These are phyloP conservation scores for Zoanthus solanderi DNA, from an alignment of 92 coral and sea anemone genomes.

Conservation along the genomic window DNA sequence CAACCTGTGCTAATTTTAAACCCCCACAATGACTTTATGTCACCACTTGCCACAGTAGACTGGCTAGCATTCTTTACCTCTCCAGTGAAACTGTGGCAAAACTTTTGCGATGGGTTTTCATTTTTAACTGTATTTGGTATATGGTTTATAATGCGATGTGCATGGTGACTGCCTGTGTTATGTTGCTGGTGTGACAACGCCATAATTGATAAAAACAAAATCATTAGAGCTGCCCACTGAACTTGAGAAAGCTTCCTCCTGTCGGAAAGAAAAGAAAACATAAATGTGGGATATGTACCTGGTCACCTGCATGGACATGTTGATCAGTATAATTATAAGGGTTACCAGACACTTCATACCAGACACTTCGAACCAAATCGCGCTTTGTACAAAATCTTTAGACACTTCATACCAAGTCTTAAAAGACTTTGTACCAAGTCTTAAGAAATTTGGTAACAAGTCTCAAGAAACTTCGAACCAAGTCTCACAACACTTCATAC, in stretches of 20 bases:
- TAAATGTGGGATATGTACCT: too few relatives aligned
- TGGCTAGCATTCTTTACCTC: conserved; percentile 25
- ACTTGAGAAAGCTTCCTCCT: conserved; percentile 67
- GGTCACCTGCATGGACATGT: too few relatives aligned
- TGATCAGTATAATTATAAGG: too few relatives aligned
- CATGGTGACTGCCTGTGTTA: conserved; percentile 55
- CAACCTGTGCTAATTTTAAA: conserved; percentile 68
- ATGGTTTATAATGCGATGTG: conserved; percentile 57
- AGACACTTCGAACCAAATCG: too few relatives aligned
- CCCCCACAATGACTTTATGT: conserved; percentile 20
- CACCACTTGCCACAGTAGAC: background rate
- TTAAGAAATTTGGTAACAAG: too few relatives aligned
- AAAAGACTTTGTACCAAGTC: too few relatives aligned
- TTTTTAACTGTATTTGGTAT: conserved; percentile 7
- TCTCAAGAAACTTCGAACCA: too few relatives aligned
- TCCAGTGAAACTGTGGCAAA: conserved; percentile 17
- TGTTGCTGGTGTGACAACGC: conserved; percentile 63
- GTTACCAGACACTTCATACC: too few relatives aligned
- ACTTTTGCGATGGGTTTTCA: background rate
- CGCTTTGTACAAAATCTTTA: too few relatives aligned
- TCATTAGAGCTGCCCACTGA: conserved; percentile 77
- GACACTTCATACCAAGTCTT: too few relatives aligned
- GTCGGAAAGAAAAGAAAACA: background rate
- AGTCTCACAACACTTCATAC: too few relatives aligned
- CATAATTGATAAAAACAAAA: conserved; percentile 75